Base-by-base conservation (phyloP, 1,140 invertebrate species). In the Calycopis cecrops region DNA sequence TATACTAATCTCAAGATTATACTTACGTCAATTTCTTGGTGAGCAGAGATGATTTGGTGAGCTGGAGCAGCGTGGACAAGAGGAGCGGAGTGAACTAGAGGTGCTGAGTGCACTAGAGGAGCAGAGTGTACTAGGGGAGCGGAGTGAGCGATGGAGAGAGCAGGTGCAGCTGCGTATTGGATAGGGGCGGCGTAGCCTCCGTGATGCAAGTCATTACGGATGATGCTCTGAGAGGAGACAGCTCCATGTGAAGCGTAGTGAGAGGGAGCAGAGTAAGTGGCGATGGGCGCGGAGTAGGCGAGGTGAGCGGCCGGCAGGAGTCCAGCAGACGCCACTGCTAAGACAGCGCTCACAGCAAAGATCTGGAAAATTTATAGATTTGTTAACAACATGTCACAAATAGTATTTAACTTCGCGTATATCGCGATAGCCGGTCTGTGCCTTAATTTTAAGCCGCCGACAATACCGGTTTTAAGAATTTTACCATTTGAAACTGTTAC, bases 161-260 rank as follows among this genome's bases (percentile, higher is more conserved):
- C 52, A 16, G 54, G 14, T 35, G 49, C 40, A 11, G 33, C 35
- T 1, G 57, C 58, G 35, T 65, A 56, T 11, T 63, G 33, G 4
- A 62, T 49, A 17, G 65, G 63, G 8, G 68, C 68, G 17, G 69
- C 67, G 49, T 71, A 63, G 47, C 69, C 62, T 4, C 56, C 52
- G n/a, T 56, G 65, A 10, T 57, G 53, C 52, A 67, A 57, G n/a
- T 76, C 70, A 44, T 76, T 69, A 33, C 70, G 70, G 4, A 75
- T 71, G 60, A 82, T 79, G 65, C 67, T 79, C 57, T 79, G 76
- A 14, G 76, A 82, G 9, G 75, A 77, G 10, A 79, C 75, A 3
- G 78, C 74, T 4, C 52, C 73, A 2, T 72, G 73, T 11, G 71
- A 50, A 1, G 76, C 74, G 61, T 77, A 79, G 48, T 79, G 76